Evolutionary conservation across 2,113 vertebrate species (phyloP).

Genomic region (Bagarius yarrelli): DNA sequence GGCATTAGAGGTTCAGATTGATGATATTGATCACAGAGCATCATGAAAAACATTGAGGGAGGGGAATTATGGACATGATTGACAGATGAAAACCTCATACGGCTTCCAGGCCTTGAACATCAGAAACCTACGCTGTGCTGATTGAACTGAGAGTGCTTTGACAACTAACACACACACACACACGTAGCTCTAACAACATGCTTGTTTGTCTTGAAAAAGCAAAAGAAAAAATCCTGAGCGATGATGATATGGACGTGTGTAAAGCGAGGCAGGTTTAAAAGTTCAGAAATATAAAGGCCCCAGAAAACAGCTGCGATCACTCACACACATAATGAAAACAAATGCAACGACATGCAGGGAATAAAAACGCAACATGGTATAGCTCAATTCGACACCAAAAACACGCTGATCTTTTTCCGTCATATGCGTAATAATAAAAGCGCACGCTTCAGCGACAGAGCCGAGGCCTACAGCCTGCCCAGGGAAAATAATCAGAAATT

Average conservation of each 20-base stretch:
- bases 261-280: constrained; percentile 33
- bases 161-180: constrained; percentile 73
- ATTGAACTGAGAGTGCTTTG: constrained; percentile 78
- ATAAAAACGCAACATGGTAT: constrained; percentile 3
- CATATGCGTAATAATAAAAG: constrained; percentile 12
- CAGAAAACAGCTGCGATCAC: not conserved
- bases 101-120: constrained; percentile 94
- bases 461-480: not conserved
- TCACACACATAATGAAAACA: constrained; percentile 37
- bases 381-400: constrained; percentile 1
- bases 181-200: constrained; percentile 89
- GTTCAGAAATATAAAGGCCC: constrained; percentile 23
- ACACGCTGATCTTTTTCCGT: not conserved
- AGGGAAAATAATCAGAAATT: constrained; percentile 70
- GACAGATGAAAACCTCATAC: constrained; percentile 91
- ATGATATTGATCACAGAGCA: constrained; percentile 99
- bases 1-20: constrained; percentile 74
- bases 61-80: constrained; percentile 84
- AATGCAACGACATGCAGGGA: constrained; percentile 1
- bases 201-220: constrained; percentile 95
- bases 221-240: constrained; percentile 63
- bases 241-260: constrained; percentile 21
- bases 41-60: constrained; percentile 82
- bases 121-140: constrained; percentile 83
- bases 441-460: constrained; percentile 53